Evolutionary conservation across 2,113 vertebrate genomes (phyloP), one percentile per base, ranked within the genome.

Genomic region (Stegastes partitus): DNA sequence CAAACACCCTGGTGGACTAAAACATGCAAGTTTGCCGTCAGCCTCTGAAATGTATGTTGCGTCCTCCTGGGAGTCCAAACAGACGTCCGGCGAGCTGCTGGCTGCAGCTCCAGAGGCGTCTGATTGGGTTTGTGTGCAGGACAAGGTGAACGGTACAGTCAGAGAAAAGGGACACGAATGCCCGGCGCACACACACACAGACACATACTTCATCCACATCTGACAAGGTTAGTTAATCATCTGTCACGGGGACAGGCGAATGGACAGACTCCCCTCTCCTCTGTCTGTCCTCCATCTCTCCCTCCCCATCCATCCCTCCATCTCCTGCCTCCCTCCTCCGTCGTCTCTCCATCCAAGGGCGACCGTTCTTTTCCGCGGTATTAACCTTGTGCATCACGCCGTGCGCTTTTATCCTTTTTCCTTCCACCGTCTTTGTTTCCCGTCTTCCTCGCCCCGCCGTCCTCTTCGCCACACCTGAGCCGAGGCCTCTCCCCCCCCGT

Each of bases 181-280:
- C 15, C 72, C 61, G 22, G 54, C 45, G 55, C 39, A 61, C 47
- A 75, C 73, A 63, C 11, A 69, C 47, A 34, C 57, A 68, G 6
- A 58, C 68, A 64, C 72, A 68, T 78, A 59, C 44, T 53, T 66
- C 72, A 84, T 78, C 71, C 77, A 81, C 28, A 78, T 83, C 81
- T 83, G 86, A 88, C 86, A 88, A 81, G 90, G 89, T 91, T 81
- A 87, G 80, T 85, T 91, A 88, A 89, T 93, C 88, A 90, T 85
- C 77, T 72, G 78, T 83, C 87, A 89, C 73, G 9, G 76, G 37
- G 74, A 87, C 68, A 51, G 22, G 21, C 6, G 75, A 63, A 81
- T 25, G 25, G 85, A 86, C 84, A 77, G 66, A 84, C 73, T 85
- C 73, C 64, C 49, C 76, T 85, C 76, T 86, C 79, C 83, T 85